A percentile compares a stretch with the other conserved stretches of the same genome.
These are phyloP conservation scores for Odontocerum albicorne DNA, from an alignment of 2,888 invertebrate species.

Conservation along the genomic window DNA sequence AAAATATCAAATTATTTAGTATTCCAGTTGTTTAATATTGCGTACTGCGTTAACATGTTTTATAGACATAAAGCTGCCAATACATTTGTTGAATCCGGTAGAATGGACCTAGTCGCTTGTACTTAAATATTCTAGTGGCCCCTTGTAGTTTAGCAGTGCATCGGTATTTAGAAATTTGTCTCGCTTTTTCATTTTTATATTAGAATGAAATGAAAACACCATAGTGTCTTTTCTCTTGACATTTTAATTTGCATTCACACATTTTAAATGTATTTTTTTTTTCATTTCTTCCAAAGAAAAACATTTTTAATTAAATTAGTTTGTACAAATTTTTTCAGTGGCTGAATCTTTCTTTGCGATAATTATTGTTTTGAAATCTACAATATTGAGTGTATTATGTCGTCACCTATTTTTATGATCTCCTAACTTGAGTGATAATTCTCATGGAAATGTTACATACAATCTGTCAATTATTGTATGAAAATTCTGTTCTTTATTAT, in stretches of 20 bases:
- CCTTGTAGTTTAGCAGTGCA: constrained; percentile 33
- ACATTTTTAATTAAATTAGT: too few relatives aligned
- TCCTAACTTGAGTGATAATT: constrained; percentile 32
- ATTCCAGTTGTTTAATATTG: too few relatives aligned
- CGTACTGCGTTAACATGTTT: too few relatives aligned
- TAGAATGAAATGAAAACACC: constrained; percentile 18
- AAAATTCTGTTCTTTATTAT: constrained; percentile 3
- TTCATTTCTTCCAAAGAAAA: not conserved
- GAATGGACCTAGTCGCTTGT: constrained; percentile 36
- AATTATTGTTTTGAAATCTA: too few relatives aligned
- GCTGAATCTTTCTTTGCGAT: too few relatives aligned
- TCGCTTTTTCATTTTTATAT: constrained; percentile 20
- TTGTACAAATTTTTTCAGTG: too few relatives aligned
- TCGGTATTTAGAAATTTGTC: constrained; percentile 26
- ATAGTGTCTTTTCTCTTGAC: constrained; percentile 14
- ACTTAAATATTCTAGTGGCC: constrained; percentile 33
- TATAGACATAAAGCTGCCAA: too few relatives aligned
- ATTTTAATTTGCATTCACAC: constrained; percentile 2
- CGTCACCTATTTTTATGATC: constrained; percentile 33
- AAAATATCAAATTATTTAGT: too few relatives aligned
- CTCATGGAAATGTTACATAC: constrained; percentile 12
- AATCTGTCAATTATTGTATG: constrained; percentile 27
- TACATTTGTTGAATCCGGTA: too few relatives aligned
- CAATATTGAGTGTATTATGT: constrained; percentile 19
- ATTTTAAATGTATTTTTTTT: not conserved